Evolutionary conservation across 1,140 invertebrate species (phyloP).

Genomic region (Macrostomum lignano): DNA sequence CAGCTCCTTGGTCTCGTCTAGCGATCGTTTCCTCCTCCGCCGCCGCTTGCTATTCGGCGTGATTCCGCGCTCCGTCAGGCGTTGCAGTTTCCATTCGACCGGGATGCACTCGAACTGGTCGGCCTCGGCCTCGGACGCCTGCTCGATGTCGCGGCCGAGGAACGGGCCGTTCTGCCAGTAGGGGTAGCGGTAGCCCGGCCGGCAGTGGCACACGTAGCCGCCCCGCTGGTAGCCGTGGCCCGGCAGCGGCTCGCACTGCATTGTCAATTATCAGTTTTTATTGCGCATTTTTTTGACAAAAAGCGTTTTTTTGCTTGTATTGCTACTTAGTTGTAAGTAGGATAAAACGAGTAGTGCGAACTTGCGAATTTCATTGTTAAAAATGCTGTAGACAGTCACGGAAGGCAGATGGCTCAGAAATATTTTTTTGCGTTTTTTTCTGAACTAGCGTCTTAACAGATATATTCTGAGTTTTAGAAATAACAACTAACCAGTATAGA

Average conservation of each 20-base stretch:
- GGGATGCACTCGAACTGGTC: conserved; percentile 62
- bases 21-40: not conserved
- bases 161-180: conserved; percentile 55
- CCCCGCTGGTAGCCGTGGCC: conserved; percentile 78
- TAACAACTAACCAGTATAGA: too few species aligned
- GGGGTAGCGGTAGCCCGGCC: conserved; percentile 57
- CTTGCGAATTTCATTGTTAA: too few species aligned
- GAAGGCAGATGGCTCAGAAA: too few species aligned
- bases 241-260: conserved; percentile 59
- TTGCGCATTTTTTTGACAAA: too few species aligned
- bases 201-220: conserved; percentile 62
- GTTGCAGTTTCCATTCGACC: conserved; percentile 44
- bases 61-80: not conserved
- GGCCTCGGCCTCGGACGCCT: conserved; percentile 58
- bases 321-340: too few species aligned
- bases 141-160: conserved; percentile 65
- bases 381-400: too few species aligned
- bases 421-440: too few species aligned
- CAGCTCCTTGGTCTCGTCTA: not conserved
- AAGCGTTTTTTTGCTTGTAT: too few species aligned
- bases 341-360: too few species aligned
- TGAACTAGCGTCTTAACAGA: too few species aligned
- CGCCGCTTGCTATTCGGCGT: not conserved
- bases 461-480: too few species aligned
- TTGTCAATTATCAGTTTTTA: too few species aligned